Evolutionary conservation across 2,797 vertebrate species (phyloP).

Genomic region (Vultur gryphus): DNA sequence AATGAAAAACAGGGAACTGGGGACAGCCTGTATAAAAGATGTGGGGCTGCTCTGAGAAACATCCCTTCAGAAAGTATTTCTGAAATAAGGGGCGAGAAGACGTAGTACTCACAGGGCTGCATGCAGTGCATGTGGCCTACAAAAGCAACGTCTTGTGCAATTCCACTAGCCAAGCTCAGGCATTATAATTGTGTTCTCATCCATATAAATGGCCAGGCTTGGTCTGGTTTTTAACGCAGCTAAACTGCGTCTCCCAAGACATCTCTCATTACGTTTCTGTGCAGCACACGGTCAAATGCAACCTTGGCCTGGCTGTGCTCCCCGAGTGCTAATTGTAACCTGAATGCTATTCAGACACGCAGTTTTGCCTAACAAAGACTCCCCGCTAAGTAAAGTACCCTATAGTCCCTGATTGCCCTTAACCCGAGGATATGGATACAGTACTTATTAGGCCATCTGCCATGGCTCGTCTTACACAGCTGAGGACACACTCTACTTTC

Average conservation of each 20-base stretch:
- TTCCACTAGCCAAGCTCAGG: background rate
- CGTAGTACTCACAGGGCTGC: accelerated
- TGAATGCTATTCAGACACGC: background rate
- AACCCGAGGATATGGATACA: background rate
- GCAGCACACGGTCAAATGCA: background rate
- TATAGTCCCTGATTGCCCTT: background rate
- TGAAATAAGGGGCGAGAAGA: background rate
- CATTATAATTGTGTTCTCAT: background rate
- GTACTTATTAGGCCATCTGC: background rate
- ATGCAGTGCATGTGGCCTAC: background rate
- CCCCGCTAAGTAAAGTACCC: background rate
- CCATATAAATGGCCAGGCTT: background rate
- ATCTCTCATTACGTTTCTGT: background rate
- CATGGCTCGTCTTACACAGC: background rate
- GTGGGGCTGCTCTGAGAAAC: background rate
- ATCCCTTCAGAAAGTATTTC: background rate
- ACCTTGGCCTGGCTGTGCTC: background rate
- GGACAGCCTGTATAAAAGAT: background rate
- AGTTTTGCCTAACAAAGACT: slow-evolving; percentile 2
- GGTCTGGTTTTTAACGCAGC: background rate
- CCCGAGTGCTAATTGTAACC: background rate
- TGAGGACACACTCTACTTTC: background rate
- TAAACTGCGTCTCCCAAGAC: background rate
- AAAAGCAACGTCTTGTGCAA: background rate
- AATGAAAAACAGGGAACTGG: background rate